Evolutionary conservation across 2,113 vertebrate genomes (phyloP).

Genomic region (Microcebus murinus): DNA sequence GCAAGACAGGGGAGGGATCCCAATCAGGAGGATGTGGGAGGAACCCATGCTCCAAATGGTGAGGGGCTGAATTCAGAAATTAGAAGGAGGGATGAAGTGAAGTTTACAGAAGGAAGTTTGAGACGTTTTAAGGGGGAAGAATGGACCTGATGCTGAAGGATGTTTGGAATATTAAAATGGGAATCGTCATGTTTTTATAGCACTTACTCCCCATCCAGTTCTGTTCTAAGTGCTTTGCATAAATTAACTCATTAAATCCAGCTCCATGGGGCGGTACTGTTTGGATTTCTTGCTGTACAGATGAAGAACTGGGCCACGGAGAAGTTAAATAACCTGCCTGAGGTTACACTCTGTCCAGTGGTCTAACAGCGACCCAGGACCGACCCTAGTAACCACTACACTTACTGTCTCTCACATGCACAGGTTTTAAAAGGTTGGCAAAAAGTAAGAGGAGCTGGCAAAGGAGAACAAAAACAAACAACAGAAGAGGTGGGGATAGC

Average conservation of each 20-base stretch:
- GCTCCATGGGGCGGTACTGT: neutral
- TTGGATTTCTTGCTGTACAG: neutral
- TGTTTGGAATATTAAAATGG: slow-evolving; percentile 1
- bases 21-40: neutral
- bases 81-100: neutral
- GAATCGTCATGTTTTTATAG: neutral
- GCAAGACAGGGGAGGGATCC: neutral
- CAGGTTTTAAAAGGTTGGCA: neutral
- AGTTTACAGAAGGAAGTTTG: neutral
- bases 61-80: neutral
- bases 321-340: neutral
- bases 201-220: neutral
- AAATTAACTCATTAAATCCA: neutral
- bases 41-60: neutral
- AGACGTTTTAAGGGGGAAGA: neutral
- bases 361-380: neutral
- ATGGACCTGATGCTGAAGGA: neutral
- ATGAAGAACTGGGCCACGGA: neutral
- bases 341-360: neutral
- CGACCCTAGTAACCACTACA: neutral
- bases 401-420: neutral
- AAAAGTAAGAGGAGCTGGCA: neutral
- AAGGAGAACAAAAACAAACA: neutral
- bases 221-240: neutral
- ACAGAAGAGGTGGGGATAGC: neutral